Base-by-base conservation (phyloP, 2,797 vertebrate species). In the Rhinella marina region DNA sequence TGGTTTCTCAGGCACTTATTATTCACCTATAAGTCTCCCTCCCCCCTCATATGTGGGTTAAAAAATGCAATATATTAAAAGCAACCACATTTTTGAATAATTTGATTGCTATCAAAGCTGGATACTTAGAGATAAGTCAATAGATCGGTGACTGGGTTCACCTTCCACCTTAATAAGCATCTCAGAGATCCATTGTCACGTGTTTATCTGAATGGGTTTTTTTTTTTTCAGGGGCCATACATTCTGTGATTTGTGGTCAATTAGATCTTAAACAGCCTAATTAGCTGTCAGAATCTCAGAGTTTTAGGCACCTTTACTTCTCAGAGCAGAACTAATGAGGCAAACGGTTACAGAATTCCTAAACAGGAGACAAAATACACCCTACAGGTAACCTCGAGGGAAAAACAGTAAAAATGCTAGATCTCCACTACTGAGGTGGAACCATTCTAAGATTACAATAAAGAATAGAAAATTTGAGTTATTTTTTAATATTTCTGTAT, bases 321-420 rank as follows among this genome's bases (percentile, higher is more conserved):
- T 81, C 56, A 10, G 78, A 81, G 75, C 75, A 77, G 75, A 77
- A 77, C 75, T 77, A 77, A 77, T 77, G n/a, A 77, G 75, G 75
- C 75, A 77, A 77, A 77, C 75, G 75, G 48, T 52, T 77, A 77
- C n/a, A 54, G 75, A 77, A 77, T 77, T 77, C 75, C 75, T 77
- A 77, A 77, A 77, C 23, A 77, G 75, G 23, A 77, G 75, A 48
- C 75, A 54, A 54, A 77, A 77, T 16, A 77, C 41, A 48, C 1
- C n/a, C 48, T 77, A 77, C 75, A 77, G 75, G 75, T 77, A 77
- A 77, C 75, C 75, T 25, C 50, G 54, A 25, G 75, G 50, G 75
- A 25, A 54, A 72, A 77, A 77, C 50, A 54, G 16, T 52, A 76
- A 54, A 54, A 77, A 77, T 54, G 23, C 48, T 76, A 21, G 12